These are phyloP conservation scores for Apis cerana DNA, from an alignment of 1,140 invertebrate species.

Conservation along the genomic window DNA sequence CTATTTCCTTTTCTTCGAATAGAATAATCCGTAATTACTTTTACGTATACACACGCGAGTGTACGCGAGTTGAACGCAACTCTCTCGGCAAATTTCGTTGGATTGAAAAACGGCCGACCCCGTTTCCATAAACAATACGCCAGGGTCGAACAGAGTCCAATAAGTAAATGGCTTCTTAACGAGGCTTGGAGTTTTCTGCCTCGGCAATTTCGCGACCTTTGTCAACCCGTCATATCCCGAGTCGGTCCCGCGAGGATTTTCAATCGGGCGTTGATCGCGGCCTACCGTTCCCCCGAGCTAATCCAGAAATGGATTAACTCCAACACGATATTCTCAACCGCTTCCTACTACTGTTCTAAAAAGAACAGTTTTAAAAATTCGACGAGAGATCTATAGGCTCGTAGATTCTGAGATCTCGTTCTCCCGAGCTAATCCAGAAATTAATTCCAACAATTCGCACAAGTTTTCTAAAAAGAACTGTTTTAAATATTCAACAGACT, in stretches of 20 bases:
- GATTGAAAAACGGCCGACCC: constrained; percentile 22
- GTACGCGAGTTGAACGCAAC: background rate
- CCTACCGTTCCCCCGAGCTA: too few relatives aligned
- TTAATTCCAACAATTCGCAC: too few relatives aligned
- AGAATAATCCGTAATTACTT: constrained; percentile 21
- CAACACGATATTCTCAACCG: too few relatives aligned
- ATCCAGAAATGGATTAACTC: too few relatives aligned
- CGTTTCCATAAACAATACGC: constrained; percentile 28
- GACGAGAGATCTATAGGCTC: too few relatives aligned
- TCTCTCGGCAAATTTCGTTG: background rate
- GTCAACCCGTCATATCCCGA: background rate
- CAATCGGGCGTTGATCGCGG: background rate
- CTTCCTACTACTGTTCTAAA: too few relatives aligned
- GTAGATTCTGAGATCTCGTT: too few relatives aligned
- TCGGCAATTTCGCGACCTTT: constrained; percentile 12
- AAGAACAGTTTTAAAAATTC: too few relatives aligned
- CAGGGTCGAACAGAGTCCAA: constrained; percentile 41
- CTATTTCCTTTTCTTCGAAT: background rate
- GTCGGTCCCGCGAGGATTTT: background rate
- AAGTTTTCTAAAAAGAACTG: too few relatives aligned
- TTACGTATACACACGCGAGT: too few relatives aligned
- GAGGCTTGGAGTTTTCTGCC: background rate
- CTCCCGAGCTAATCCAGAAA: too few relatives aligned
- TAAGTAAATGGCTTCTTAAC: constrained; percentile 41
- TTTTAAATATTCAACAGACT: too few relatives aligned